Conservation (phyloP, 1,140 invertebrate genomes). For the Drosophila athabasca region DNA sequence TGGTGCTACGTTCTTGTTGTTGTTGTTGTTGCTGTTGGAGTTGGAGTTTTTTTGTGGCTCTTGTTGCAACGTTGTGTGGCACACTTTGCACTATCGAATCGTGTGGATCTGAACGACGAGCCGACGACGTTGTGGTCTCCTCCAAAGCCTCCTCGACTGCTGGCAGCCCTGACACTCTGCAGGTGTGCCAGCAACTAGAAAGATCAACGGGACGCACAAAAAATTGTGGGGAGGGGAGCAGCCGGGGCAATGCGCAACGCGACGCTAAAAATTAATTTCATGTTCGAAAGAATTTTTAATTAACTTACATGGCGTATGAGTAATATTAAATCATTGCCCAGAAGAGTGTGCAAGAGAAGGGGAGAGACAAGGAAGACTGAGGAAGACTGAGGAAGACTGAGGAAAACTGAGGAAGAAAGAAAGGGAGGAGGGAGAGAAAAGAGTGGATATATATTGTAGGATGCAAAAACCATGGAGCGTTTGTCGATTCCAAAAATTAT, state of each 20-base stretch:
- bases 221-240: background rate
- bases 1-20: slow-evolving; percentile 5
- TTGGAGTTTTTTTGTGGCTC: background rate
- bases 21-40: slow-evolving; percentile 12
- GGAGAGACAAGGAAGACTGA: background rate
- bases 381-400: background rate
- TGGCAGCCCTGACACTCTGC: slow-evolving; percentile 71
- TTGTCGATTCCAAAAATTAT: no score
- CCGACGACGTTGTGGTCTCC: slow-evolving; percentile 33
- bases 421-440: background rate
- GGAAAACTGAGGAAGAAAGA: no score
- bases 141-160: slow-evolving; percentile 25
- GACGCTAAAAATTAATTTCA: slow-evolving; percentile 58
- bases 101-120: slow-evolving; percentile 58
- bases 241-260: slow-evolving; percentile 46
- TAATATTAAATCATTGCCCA: slow-evolving; percentile 59
- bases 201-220: slow-evolving; percentile 27
- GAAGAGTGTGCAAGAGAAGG: background rate
- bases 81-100: slow-evolving; percentile 80
- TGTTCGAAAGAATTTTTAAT: slow-evolving; percentile 70
- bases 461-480: no score
- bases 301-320: slow-evolving; percentile 67
- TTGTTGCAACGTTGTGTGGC: slow-evolving; percentile 45
- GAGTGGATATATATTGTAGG: no score
- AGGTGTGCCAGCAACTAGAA: slow-evolving; percentile 62